These are phyloP conservation scores for Pseudomyrmex dendroicus DNA, from an alignment of 1,140 invertebrate genomes.

Conservation along the genomic window DNA sequence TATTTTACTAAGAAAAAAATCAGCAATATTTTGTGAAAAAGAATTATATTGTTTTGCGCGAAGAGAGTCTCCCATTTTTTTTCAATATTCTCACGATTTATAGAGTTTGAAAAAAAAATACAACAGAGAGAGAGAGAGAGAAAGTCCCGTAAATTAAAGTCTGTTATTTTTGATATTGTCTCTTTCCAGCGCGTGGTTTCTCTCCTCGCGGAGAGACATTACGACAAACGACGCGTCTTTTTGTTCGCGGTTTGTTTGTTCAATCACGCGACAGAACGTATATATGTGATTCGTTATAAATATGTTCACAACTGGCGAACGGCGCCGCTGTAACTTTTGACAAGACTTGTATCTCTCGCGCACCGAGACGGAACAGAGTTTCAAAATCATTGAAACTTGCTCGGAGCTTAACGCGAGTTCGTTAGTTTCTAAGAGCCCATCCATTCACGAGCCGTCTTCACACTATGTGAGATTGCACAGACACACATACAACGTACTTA, in stretches of 20 bases:
- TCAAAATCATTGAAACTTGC: not conserved
- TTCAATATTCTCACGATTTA: not conserved
- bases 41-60: no score
- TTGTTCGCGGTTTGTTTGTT: slow-evolving; percentile 1
- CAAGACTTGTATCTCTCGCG: not conserved
- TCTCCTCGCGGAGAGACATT: not conserved
- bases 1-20: no score
- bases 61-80: not conserved
- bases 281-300: not conserved
- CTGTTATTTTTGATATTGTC: not conserved
- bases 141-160: not conserved
- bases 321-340: not conserved
- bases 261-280: not conserved
- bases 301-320: slow-evolving; percentile 37
- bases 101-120: no score
- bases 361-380: not conserved
- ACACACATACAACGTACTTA: slow-evolving; percentile 60
- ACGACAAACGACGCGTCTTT: not conserved
- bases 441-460: not conserved
- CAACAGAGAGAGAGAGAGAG: no score
- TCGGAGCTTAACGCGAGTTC: not conserved
- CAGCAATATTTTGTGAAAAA: no score
- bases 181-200: not conserved
- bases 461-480: no score
- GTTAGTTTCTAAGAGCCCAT: not conserved